These are phyloP conservation scores for Plectus sambesii DNA, from an alignment of 1,140 invertebrate species.

Conservation along the genomic window DNA sequence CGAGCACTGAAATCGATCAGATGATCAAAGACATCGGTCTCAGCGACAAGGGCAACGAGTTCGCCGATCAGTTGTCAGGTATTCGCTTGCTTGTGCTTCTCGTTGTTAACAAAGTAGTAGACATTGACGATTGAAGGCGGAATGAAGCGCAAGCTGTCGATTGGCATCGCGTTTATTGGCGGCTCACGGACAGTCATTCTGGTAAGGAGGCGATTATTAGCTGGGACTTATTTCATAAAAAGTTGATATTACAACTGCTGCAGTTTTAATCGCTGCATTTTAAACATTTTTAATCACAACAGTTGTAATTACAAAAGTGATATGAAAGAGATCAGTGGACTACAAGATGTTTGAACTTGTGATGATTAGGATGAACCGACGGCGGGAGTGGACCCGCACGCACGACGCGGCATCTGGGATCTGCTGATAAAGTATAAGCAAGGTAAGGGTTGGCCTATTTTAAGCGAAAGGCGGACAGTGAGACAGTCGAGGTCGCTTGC, in stretches of 20 bases:
- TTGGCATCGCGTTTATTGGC: slow-evolving; percentile 62
- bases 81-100: slow-evolving; percentile 12
- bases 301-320: too few relatives aligned
- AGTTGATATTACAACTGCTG: too few relatives aligned
- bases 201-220: too few relatives aligned
- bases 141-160: slow-evolving; percentile 71
- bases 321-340: too few relatives aligned
- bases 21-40: slow-evolving; percentile 53
- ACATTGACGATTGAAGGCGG: slow-evolving; percentile 60
- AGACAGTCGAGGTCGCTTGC: slow-evolving; percentile 5
- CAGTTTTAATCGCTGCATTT: too few relatives aligned
- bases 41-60: slow-evolving; percentile 51
- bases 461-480: neutral
- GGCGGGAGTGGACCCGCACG: slow-evolving; percentile 85
- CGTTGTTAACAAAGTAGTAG: neutral
- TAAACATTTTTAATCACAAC: too few relatives aligned
- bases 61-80: slow-evolving; percentile 53
- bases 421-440: slow-evolving; percentile 53
- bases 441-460: slow-evolving; percentile 36
- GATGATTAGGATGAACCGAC: slow-evolving; percentile 95
- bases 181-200: slow-evolving; percentile 59
- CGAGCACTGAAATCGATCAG: slow-evolving; percentile 46
- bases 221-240: too few relatives aligned
- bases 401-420: slow-evolving; percentile 55
- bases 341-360: too few relatives aligned